phyloP scores from a whole-genome alignment of 2,113 vertebrate species.

The Erythrocebus patas region DNA sequence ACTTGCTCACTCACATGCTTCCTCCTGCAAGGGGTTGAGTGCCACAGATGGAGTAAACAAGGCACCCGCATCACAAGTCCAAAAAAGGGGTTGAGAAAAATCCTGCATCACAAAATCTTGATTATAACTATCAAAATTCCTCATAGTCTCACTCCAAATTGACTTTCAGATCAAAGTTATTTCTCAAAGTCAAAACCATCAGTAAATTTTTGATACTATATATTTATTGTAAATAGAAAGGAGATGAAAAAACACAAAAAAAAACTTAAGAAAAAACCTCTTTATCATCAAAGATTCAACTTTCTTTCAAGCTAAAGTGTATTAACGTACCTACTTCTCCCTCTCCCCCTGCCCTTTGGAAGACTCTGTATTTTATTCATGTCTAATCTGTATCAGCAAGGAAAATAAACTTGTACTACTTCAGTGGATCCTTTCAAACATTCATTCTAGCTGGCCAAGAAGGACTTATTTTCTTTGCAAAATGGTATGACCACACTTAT shows the following conservation, averaged over 20 bases:
- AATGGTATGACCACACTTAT: slow-evolving; percentile 49
- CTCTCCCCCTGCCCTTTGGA: background rate
- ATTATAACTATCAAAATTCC: background rate
- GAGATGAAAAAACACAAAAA: background rate
- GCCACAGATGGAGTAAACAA: no score
- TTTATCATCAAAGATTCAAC: background rate
- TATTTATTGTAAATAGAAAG: background rate
- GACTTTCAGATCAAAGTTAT: background rate
- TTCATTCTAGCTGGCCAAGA: slow-evolving; percentile 51
- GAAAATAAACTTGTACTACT: background rate
- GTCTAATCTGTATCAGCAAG: background rate
- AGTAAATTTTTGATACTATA: background rate
- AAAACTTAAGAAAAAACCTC: background rate
- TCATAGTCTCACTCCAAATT: background rate
- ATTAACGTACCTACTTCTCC: no score
- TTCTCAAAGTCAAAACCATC: background rate
- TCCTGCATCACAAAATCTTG: background rate
- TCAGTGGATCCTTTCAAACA: background rate
- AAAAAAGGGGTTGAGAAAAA: no score
- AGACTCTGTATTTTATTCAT: background rate
- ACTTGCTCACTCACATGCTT: no score
- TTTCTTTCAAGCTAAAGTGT: background rate
- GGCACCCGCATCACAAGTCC: no score
- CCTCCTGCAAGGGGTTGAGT: no score
- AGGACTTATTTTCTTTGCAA: slow-evolving; percentile 34